Conservation (phyloP, 2,888 invertebrate species). For the Galerucella pusilla region DNA sequence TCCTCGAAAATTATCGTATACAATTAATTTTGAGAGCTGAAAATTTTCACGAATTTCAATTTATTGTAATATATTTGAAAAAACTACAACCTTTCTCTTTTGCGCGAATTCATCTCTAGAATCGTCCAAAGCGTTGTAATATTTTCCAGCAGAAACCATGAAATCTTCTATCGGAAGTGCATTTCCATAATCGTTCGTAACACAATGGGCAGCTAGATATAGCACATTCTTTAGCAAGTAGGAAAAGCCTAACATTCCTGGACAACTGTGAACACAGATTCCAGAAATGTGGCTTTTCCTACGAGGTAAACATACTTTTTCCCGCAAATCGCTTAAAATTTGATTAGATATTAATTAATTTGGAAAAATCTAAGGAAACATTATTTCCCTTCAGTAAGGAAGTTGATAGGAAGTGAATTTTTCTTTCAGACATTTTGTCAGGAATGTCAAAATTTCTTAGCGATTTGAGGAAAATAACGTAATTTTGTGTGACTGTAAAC, state of each 20-base stretch:
- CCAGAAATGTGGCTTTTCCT: too few relatives aligned
- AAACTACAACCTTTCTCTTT: conserved; percentile 35
- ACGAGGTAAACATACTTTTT: too few relatives aligned
- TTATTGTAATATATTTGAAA: too few relatives aligned
- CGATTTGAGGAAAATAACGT: neutral
- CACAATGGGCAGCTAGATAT: conserved; percentile 44
- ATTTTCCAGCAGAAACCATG: conserved; percentile 42
- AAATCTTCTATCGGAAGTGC: conserved; percentile 26
- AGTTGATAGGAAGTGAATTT: too few relatives aligned
- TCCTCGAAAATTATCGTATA: conserved; percentile 36
- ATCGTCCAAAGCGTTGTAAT: conserved; percentile 40
- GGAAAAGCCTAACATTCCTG: too few relatives aligned
- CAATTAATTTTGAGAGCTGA: conserved; percentile 35
- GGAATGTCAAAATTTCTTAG: too few relatives aligned
- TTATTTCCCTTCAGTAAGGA: too few relatives aligned
- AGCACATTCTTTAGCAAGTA: neutral
- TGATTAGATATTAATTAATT: too few relatives aligned
- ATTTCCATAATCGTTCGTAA: conserved; percentile 37
- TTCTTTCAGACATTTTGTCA: too few relatives aligned
- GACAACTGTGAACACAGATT: too few relatives aligned
- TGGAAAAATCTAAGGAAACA: too few relatives aligned
- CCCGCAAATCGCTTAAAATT: too few relatives aligned
- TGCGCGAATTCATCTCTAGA: conserved; percentile 35
- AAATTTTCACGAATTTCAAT: conserved; percentile 1
- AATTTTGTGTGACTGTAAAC: neutral